phyloP scores from a whole-genome alignment of 35 echinoderm and acorn worm species.

The Eucidaris tribuloides region DNA sequence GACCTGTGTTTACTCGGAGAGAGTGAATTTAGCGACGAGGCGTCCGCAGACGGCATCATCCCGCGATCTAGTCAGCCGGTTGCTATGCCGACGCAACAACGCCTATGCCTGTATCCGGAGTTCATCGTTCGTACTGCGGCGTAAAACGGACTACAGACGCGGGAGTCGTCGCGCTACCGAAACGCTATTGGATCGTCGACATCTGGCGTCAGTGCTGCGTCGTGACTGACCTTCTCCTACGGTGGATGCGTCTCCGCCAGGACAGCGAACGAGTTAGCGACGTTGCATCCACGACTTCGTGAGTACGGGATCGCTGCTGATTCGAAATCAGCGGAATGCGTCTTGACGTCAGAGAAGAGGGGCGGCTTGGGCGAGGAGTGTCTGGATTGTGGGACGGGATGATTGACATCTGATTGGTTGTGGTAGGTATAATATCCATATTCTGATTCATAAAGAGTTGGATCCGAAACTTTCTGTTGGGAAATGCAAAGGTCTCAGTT shows the following conservation, averaged over 20 bases:
- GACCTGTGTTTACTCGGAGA: neutral
- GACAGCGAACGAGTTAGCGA: neutral
- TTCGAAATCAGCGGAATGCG: neutral
- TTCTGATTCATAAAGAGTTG: no score
- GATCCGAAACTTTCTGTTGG: no score
- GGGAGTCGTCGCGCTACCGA: neutral
- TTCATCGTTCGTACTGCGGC: neutral
- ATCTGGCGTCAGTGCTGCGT: conserved; percentile 13
- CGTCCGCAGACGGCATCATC: neutral
- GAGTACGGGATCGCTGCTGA: neutral
- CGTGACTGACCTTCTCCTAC: neutral
- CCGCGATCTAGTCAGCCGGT: neutral
- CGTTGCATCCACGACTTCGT: neutral
- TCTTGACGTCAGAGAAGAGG: neutral
- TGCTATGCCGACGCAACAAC: neutral
- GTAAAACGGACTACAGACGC: neutral
- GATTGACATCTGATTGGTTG: neutral
- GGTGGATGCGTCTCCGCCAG: neutral
- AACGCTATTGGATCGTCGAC: conserved; percentile 1
- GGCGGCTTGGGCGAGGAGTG: neutral
- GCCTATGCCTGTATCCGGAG: neutral
- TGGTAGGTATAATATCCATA: no score
- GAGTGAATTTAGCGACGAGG: neutral
- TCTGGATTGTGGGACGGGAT: neutral
- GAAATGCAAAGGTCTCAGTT: no score